Base-by-base conservation (phyloP, 1,140 invertebrate species). In the Apis cerana region DNA sequence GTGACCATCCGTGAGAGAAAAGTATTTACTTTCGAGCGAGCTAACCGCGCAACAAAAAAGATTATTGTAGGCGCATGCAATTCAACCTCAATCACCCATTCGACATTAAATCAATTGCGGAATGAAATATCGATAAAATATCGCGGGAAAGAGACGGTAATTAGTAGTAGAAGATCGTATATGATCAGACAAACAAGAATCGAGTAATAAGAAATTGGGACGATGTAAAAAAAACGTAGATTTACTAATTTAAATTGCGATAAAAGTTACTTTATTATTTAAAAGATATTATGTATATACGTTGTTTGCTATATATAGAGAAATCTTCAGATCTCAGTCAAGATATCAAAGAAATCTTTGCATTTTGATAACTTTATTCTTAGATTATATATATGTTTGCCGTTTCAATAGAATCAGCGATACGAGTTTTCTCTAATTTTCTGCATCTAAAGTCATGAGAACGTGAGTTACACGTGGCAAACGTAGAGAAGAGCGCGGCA, bases 401-500 rank as follows among this genome's bases (percentile, higher is more conserved):
- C 48, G 12, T 58, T 56, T 52, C 23, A 15, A 50, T 43, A 80
- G 59, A 52, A 15, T 23, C n/a, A 17, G 7, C 19, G 50, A 19
- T 9, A 54, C 71, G 19, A 69, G 27, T 69, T 58, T 43, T 17
- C 43, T n/a, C 9, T 19, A 76, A 82, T 10, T 82, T 59, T 61
- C 15, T 7, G 13, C 33, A 59, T 58, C 27, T 12, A 17, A 27
- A 71, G 68, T 59, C 5, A 81, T 68, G 79, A 75, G 72, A 78
- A 80, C 83, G 75, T 71, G 79, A 64, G 75, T 76, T 85, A 79
- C 87, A 88, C 87, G 87, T 88, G 87, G 83, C 65, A 70, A 67
- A 82, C 68, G 50, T 81, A 61, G 83, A 61, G 75, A 79, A 80
- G 77, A 85, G 71, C 75, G 75, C 76, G 74, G 54, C 43, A 54